These are phyloP conservation scores for Pavo muticus DNA, from an alignment of 2,113 vertebrate species.

Conservation along the genomic window DNA sequence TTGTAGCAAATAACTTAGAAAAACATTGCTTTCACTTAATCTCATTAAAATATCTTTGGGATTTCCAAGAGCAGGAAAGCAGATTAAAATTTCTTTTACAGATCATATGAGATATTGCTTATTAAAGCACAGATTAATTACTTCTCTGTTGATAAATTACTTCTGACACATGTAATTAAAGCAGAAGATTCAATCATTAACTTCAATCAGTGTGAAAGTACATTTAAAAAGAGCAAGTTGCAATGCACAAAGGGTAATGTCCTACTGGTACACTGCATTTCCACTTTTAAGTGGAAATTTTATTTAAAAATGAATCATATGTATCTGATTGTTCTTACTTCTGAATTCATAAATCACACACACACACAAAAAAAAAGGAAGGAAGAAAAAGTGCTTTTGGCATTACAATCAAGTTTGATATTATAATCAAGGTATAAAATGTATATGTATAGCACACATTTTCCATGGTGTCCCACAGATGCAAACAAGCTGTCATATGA, in stretches of 20 bases:
- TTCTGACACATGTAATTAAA: slow-evolving; percentile 66
- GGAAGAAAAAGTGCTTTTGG: neutral
- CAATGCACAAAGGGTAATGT: neutral
- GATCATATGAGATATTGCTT: slow-evolving; percentile 44
- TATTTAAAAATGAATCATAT: neutral
- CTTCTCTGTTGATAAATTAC: slow-evolving; percentile 63
- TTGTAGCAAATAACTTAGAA: neutral
- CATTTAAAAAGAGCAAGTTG: slow-evolving; percentile 25
- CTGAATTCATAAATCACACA: neutral
- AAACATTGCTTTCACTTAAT: neutral
- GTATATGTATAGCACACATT: neutral
- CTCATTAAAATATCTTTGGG: neutral
- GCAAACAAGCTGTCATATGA: neutral
- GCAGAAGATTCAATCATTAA: slow-evolving; percentile 48
- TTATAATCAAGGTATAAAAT: neutral
- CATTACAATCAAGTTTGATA: neutral
- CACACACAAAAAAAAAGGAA: neutral
- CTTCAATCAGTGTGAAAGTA: slow-evolving; percentile 42
- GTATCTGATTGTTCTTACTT: neutral
- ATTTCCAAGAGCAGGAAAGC: slow-evolving; percentile 7
- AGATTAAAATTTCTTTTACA: slow-evolving; percentile 38
- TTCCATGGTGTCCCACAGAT: neutral
- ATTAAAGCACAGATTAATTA: slow-evolving; percentile 66
- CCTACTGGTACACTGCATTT: neutral
- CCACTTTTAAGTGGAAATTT: neutral